Evolutionary conservation across 2,888 invertebrate genomes (phyloP).

Genomic region (Apamea crenata): DNA sequence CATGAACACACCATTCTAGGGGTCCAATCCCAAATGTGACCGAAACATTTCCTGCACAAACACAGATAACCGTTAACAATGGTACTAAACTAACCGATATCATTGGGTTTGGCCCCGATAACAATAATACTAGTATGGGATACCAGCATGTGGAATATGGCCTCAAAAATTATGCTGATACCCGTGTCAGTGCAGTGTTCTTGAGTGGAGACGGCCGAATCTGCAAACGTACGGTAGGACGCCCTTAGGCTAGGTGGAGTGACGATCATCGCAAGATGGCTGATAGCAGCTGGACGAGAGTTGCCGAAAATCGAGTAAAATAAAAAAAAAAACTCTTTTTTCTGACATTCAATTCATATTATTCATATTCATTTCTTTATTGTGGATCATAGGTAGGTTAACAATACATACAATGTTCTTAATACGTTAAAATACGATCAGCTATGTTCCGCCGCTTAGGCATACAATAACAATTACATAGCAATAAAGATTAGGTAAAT

Average conservation of each 20-base stretch:
- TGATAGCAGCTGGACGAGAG: background rate
- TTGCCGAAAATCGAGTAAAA: too few species aligned
- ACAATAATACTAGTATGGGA: conserved; percentile 7
- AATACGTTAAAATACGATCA: too few species aligned
- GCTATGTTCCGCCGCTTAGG: too few species aligned
- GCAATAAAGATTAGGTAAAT: too few species aligned
- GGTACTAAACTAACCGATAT: conserved; percentile 3
- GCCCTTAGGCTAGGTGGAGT: background rate
- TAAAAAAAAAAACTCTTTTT: too few species aligned
- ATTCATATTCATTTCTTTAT: too few species aligned
- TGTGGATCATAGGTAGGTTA: too few species aligned
- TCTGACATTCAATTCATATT: too few species aligned
- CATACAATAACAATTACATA: too few species aligned
- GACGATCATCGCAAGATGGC: background rate
- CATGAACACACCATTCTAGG: background rate
- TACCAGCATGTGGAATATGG: background rate
- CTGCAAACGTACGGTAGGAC: background rate
- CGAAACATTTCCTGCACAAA: conserved; percentile 28
- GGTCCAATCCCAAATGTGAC: background rate
- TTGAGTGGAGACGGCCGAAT: background rate
- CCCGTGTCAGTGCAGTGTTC: background rate
- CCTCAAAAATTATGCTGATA: background rate
- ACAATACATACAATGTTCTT: too few species aligned
- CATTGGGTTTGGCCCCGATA: conserved; percentile 28
- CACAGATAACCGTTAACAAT: conserved; percentile 37